phyloP scores from a whole-genome alignment of 2,888 invertebrate species.

The Chorisops tibialis region DNA sequence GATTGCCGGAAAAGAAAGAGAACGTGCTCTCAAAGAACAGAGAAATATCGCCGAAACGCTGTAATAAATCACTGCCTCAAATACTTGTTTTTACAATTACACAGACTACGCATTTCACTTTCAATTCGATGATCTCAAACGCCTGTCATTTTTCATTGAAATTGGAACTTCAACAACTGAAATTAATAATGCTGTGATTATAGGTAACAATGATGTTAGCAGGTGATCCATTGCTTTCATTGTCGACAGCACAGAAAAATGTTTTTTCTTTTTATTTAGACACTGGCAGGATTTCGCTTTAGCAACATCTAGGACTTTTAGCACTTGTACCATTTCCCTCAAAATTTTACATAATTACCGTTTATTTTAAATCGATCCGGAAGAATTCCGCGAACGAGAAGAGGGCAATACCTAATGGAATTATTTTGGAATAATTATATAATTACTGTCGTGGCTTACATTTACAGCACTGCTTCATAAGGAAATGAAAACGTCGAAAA shows the following conservation, averaged over 20 bases:
- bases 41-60: constrained; percentile 34
- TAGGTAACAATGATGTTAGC: too few relatives aligned
- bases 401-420: constrained; percentile 39
- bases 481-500: too few relatives aligned
- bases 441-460: too few relatives aligned
- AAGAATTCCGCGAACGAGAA: constrained; percentile 60
- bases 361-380: constrained; percentile 88
- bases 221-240: too few relatives aligned
- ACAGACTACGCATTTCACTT: constrained; percentile 93
- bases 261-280: constrained; percentile 55
- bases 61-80: neutral
- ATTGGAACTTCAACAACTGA: constrained; percentile 72
- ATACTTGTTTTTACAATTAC: neutral
- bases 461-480: too few relatives aligned
- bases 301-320: constrained; percentile 67
- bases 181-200: constrained; percentile 75
- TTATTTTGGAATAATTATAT: too few relatives aligned
- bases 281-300: constrained; percentile 91
- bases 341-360: constrained; percentile 86
- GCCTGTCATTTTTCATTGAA: constrained; percentile 89
- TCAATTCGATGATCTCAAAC: constrained; percentile 87
- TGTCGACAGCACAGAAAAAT: too few relatives aligned
- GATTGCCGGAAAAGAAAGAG: constrained; percentile 42
- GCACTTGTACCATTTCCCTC: constrained; percentile 86
- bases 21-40: constrained; percentile 43